Evolutionary conservation across 2,888 invertebrate genomes (phyloP), one percentile per base, ranked within the genome.

Genomic region (Andrena minutula): DNA sequence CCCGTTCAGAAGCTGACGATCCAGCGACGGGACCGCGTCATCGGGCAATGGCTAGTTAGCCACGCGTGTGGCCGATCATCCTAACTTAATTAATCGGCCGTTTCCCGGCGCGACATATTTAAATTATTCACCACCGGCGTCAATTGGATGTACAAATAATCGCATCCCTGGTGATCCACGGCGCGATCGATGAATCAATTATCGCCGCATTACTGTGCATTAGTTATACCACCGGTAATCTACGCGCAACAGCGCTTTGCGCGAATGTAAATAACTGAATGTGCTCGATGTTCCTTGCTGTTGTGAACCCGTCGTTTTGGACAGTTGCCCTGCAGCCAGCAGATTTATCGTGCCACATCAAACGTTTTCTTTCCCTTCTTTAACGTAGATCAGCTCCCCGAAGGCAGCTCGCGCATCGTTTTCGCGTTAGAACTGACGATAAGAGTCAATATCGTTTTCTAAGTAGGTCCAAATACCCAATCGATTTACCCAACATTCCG

Each of bases 11-110:
- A n/a, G 20, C n/a, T n/a, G 56, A 53, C 51, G 51, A 68, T 64
- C 61, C 8, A 7, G 5, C 60, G n/a, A 53, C 65, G 49, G 56
- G 41, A 65, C 47, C 28, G 12, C 30, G 47, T 23, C 53, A 8
- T 20, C 53, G 56, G 32, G 8, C 10, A 41, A 7, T n/a, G 51
- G 53, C 20, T 68, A 73, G 73, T 73, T 68, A 68, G 47, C n/a
- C 20, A 26, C 32, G 16, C 61, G 61, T 12, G 58, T 20, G 49
- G 51, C 23, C 66, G 32, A 32, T 3, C 56, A 65, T 65, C 30
- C 60, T 61, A 41, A 73, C 77, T 41, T 66, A 51, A 73, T 78
- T 78, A 78, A 73, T 73, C 73, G 66, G 7, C 2, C 61, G 66
- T 35, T 56, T 49, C 61, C 20, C 51, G 4, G 8, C 60, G 20